phyloP scores from a whole-genome alignment of 92 coral and sea anemone genomes.

The Parazoanthus swiftii region DNA sequence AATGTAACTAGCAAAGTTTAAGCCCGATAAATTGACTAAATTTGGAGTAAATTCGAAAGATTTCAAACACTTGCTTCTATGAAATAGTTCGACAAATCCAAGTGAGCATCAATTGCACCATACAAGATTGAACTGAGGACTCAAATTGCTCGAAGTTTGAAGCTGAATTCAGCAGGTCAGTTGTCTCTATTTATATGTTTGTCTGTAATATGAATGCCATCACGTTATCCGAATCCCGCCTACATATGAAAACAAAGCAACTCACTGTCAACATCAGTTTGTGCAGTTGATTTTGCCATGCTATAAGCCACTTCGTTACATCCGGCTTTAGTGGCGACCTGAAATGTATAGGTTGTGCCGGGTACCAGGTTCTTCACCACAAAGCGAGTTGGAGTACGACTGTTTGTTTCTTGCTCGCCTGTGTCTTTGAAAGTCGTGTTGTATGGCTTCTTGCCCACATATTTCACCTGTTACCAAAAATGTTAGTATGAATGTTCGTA shows the following conservation, averaged over 20 bases:
- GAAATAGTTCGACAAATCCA: no score
- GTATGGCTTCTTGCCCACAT: neutral
- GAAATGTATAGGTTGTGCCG: conserved; percentile 1
- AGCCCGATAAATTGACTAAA: no score
- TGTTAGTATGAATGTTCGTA: neutral
- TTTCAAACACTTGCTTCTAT: no score
- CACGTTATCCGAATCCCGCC: neutral
- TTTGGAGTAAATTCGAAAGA: no score
- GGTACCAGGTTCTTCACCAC: neutral
- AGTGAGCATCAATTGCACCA: no score
- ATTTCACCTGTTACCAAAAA: conserved; percentile 3
- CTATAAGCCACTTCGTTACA: conserved; percentile 16
- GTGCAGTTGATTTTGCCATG: neutral
- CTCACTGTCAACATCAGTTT: conserved; percentile 26
- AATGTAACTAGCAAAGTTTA: no score
- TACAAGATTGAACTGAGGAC: no score
- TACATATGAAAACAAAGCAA: no score
- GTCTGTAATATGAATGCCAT: no score
- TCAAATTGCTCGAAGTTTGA: no score
- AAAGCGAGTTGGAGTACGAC: neutral
- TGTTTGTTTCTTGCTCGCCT: conserved; percentile 1
- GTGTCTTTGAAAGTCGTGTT: neutral
- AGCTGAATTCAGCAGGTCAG: no score
- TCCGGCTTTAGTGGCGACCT: conserved; percentile 37
- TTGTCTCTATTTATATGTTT: no score